Evolutionary conservation across 1,140 invertebrate genomes (phyloP).

Genomic region (Bactericera cockerelli): DNA sequence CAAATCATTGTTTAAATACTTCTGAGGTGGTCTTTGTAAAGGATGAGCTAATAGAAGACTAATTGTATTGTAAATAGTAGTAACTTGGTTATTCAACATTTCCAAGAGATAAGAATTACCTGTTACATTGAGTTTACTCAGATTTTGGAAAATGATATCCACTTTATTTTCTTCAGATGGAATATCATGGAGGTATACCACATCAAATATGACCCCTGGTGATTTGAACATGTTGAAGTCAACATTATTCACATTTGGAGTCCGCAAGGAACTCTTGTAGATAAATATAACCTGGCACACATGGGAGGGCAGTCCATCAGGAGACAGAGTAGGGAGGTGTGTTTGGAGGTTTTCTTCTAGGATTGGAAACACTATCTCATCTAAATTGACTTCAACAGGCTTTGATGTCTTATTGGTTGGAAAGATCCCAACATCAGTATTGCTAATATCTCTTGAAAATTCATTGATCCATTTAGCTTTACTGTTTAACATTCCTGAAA

Average conservation of each 20-base stretch:
- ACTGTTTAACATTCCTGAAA: conserved; percentile 6
- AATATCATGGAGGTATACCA: background rate
- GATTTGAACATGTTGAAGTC: background rate
- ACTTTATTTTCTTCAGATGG: background rate
- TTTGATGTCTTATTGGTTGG: background rate
- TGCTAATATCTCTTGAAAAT: background rate
- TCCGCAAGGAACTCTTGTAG: background rate
- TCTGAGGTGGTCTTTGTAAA: background rate
- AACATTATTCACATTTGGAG: background rate
- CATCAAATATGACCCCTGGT: background rate
- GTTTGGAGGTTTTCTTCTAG: background rate
- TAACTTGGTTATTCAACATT: background rate
- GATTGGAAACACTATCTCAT: background rate
- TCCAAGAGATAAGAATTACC: background rate
- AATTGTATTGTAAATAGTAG: background rate
- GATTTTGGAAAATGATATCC: background rate
- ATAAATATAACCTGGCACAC: background rate
- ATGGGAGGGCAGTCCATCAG: background rate
- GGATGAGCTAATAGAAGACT: background rate
- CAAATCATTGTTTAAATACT: background rate
- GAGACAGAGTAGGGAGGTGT: background rate
- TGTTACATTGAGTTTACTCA: background rate
- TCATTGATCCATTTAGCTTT: background rate
- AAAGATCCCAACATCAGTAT: background rate
- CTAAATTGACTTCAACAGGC: background rate